A percentile compares a stretch with the other conserved stretches of the same genome.
phyloP scores from a whole-genome alignment of 2,888 invertebrate species.

The Tenthredo mesomela region DNA sequence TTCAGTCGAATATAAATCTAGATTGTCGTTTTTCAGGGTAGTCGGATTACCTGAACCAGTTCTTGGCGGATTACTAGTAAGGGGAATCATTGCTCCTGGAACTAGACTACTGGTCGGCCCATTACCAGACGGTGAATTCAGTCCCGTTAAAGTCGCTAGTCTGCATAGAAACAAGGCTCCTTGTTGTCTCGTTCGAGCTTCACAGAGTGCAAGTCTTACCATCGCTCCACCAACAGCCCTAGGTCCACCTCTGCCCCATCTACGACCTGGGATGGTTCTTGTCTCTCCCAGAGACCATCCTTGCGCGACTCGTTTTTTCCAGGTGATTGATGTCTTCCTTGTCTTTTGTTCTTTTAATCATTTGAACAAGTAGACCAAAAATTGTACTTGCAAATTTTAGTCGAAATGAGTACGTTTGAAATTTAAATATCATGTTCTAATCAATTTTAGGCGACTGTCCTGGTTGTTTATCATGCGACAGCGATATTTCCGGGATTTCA shows the following conservation, averaged over 20 bases:
- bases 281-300: conserved; percentile 80
- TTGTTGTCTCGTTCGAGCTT: conserved; percentile 91
- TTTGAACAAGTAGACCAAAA: not conserved
- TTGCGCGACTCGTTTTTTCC: conserved; percentile 79
- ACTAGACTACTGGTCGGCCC: conserved; percentile 88
- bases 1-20: not conserved
- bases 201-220: conserved; percentile 93
- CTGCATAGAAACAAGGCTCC: conserved; percentile 96
- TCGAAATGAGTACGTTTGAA: not conserved
- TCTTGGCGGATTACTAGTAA: conserved; percentile 90
- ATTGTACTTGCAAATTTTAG: not conserved
- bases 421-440: not conserved
- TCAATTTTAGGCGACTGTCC: conserved; percentile 88
- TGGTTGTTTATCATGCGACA: conserved; percentile 93
- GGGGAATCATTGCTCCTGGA: conserved; percentile 93
- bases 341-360: not conserved
- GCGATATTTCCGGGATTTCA: conserved; percentile 92
- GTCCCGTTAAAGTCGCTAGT: conserved; percentile 88
- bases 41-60: conserved; percentile 89
- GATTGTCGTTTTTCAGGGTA: conserved; percentile 80
- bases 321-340: conserved; percentile 72
- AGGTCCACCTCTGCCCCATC: conserved; percentile 78
- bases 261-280: conserved; percentile 93
- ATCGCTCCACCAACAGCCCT: conserved; percentile 81
- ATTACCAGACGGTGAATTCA: conserved; percentile 88